Evolutionary conservation across 53 echinoderm and acorn worm species (phyloP), one percentile per base, ranked within the genome.

Genomic region (Mesocentrotus franciscanus): DNA sequence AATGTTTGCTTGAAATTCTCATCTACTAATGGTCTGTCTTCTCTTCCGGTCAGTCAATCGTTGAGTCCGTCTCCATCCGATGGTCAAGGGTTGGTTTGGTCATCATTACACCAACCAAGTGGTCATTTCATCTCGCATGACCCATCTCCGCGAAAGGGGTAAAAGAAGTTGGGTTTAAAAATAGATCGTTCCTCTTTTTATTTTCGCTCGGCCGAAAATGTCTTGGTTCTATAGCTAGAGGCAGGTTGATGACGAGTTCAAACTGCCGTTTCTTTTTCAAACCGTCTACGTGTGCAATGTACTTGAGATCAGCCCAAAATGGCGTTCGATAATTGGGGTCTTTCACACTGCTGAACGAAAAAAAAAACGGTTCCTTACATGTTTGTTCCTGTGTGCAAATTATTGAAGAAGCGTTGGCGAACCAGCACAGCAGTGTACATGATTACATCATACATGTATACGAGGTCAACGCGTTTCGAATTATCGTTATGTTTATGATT

Each of bases 71-170:
- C 76, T 76, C 33, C 76, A 76, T 76, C 32, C 76, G 33, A 76
- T 76, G 81, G 81, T 81, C 81, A 81, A 42, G 42, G 81, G 36
- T 81, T 76, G 6, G 27, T 9, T 42, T 36, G 81, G 81, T 81
- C 81, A 81, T 39, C 81, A 5, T 27, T 42, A 33, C 64, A 64
- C 42, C 42, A 22, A 81, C 17, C 42, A 81, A 81, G 17, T 81
- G 81, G 81, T 81, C 81, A 81, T 20, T 81, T 81, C 4, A 81
- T 81, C 42, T 81, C 81, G 81, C 81, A 20, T 81, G 81, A 81
- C 36, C 42, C 22, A 81, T 81, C 81, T 81, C 42, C 10, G 81
- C 33, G 81, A 81, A 81, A 81, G 42, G 15, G 17, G 18, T 36
- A 81, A 81, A 16, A 20, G 13, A 76, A 76, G 76, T 12, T 20